Conservation (phyloP, 2,797 vertebrate genomes). For the Anomalospiza imberbis region DNA sequence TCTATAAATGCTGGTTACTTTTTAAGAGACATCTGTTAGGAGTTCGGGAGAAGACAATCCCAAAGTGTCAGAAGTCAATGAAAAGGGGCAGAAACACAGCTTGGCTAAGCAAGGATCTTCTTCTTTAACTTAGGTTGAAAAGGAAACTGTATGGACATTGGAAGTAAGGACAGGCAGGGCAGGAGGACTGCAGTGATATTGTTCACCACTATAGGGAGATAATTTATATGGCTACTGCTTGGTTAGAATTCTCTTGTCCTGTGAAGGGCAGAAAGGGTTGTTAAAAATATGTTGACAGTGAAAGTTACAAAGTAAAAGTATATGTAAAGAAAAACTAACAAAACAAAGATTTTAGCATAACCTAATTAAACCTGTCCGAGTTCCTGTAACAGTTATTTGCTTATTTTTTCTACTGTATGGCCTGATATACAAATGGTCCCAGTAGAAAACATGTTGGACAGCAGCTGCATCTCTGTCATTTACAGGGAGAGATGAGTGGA, state of each 20-base stretch:
- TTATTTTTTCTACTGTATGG: not conserved
- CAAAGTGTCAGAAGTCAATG: not conserved
- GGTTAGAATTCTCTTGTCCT: not conserved
- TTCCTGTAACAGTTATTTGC: not conserved
- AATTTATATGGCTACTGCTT: not conserved
- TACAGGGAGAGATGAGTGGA: slow-evolving; percentile 3
- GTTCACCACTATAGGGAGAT: not conserved
- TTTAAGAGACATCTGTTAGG: not conserved
- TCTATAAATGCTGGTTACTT: not conserved
- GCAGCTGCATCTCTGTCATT: slow-evolving; percentile 14
- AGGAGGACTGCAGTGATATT: not conserved
- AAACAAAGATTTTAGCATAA: not conserved
- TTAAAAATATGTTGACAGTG: not conserved
- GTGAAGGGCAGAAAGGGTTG: not conserved
- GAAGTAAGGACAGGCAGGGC: not conserved
- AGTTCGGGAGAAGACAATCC: not conserved
- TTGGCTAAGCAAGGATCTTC: not conserved
- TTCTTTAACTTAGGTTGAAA: not conserved
- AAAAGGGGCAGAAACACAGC: not conserved
- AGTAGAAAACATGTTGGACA: slow-evolving; percentile 32
- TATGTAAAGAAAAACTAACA: not conserved
- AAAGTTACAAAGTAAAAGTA: not conserved
- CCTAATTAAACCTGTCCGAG: not conserved
- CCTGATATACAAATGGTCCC: slow-evolving; percentile 3
- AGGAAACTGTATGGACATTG: not conserved